Percentiles rank a stretch among this genome's conserved stretches.
phyloP scores from a whole-genome alignment of 1,140 invertebrate genomes.

The Neodiprion virginianus region DNA sequence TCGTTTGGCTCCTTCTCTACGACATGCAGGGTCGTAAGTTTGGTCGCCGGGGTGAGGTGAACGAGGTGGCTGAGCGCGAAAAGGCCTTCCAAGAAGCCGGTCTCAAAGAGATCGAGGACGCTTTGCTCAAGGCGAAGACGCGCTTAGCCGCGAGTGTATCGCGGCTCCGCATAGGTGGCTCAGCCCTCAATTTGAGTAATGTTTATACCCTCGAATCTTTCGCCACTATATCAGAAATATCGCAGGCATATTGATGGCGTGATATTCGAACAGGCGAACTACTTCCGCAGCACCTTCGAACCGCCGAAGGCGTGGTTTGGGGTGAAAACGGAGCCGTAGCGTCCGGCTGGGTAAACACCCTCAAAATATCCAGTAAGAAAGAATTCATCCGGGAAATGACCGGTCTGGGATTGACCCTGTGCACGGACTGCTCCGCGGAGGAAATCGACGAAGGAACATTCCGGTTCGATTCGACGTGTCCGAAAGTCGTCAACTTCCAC shows the following conservation, averaged over 20 bases:
- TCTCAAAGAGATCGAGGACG: slow-evolving; percentile 64
- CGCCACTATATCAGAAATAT: slow-evolving; percentile 15
- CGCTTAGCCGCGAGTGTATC: slow-evolving; percentile 75
- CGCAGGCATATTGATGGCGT: slow-evolving; percentile 15
- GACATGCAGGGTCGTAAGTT: slow-evolving; percentile 70
- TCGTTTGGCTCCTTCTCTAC: slow-evolving; percentile 69
- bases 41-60: slow-evolving; percentile 49
- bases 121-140: slow-evolving; percentile 68
- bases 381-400: slow-evolving; percentile 49
- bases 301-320: slow-evolving; percentile 67
- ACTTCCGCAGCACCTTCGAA: slow-evolving; percentile 70
- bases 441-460: slow-evolving; percentile 44
- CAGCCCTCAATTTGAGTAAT: slow-evolving; percentile 60
- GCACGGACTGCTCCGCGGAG: slow-evolving; percentile 20
- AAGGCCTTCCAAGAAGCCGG: slow-evolving; percentile 56
- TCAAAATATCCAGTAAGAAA: slow-evolving; percentile 55
- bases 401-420: slow-evolving; percentile 41
- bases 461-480: slow-evolving; percentile 70
- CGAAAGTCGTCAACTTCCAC: slow-evolving; percentile 73
- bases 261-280: slow-evolving; percentile 63
- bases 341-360: slow-evolving; percentile 79
- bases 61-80: slow-evolving; percentile 45
- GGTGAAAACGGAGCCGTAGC: slow-evolving; percentile 67
- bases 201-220: not conserved
- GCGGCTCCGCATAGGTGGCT: slow-evolving; percentile 71